phyloP scores from a whole-genome alignment of 2,888 invertebrate species.

The Himalopsyche tibetana region DNA sequence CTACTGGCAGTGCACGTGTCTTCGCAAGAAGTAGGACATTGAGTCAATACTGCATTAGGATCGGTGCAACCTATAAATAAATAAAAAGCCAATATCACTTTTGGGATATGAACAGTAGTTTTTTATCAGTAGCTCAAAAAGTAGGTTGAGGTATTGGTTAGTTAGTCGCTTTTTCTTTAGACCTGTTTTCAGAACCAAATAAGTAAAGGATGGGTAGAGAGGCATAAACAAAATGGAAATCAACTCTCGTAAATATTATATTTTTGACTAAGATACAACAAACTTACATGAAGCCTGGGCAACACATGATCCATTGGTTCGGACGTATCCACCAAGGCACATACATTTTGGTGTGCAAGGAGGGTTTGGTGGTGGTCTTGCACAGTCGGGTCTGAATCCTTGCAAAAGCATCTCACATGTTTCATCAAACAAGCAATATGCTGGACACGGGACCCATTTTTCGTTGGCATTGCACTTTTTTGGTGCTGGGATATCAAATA shows the following conservation, averaged over 20 bases:
- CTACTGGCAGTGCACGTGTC: background rate
- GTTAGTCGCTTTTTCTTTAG: no score
- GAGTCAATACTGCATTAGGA: background rate
- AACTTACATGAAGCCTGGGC: constrained; percentile 33
- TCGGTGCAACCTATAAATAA: background rate
- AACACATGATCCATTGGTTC: constrained; percentile 50
- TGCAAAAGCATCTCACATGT: constrained; percentile 47
- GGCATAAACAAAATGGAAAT: no score
- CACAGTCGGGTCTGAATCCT: constrained; percentile 49
- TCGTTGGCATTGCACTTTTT: constrained; percentile 54
- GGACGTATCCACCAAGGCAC: constrained; percentile 54
- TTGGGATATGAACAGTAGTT: no score
- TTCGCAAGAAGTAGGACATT: constrained; percentile 8
- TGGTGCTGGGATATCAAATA: background rate
- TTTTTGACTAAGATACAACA: no score
- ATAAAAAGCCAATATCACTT: background rate
- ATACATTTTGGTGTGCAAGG: constrained; percentile 56
- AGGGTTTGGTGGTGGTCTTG: constrained; percentile 48
- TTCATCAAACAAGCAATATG: constrained; percentile 53
- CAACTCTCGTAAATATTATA: background rate
- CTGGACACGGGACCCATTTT: constrained; percentile 51
- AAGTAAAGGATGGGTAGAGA: no score
- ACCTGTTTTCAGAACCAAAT: no score
- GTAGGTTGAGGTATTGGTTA: no score
- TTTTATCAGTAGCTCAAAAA: no score